These are phyloP conservation scores for Drosophila imparisetae DNA, from an alignment of 2,888 invertebrate species.

Conservation along the genomic window DNA sequence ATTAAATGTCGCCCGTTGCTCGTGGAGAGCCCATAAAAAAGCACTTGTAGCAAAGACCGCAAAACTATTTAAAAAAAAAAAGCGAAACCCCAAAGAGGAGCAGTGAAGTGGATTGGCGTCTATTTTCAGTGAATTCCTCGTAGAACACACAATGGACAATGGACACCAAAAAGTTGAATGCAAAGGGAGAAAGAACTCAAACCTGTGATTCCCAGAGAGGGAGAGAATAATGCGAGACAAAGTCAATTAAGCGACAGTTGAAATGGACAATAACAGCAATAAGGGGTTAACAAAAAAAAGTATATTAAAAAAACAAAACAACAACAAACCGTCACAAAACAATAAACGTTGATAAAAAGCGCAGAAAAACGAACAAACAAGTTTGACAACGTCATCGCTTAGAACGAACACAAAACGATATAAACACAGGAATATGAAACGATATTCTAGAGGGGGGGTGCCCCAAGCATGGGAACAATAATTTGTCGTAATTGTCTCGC, in stretches of 20 bases:
- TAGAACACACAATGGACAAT: slow-evolving; percentile 19
- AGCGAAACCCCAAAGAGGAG: slow-evolving; percentile 35
- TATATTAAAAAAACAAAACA: neutral
- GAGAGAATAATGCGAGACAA: slow-evolving; percentile 29
- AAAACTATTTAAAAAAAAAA: slow-evolving; percentile 32
- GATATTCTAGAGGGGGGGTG: neutral
- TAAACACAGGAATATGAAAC: slow-evolving; percentile 13
- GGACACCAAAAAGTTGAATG: slow-evolving; percentile 17
- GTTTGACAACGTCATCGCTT: slow-evolving; percentile 76
- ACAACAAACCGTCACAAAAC: slow-evolving; percentile 68
- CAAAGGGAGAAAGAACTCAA: slow-evolving; percentile 23
- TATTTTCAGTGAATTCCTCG: slow-evolving; percentile 19
- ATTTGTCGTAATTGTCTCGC: slow-evolving; percentile 46
- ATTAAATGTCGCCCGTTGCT: slow-evolving; percentile 23
- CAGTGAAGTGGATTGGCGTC: neutral
- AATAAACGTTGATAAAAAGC: slow-evolving; percentile 75
- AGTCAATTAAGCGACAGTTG: slow-evolving; percentile 80
- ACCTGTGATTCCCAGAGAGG: slow-evolving; percentile 41
- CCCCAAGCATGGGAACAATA: slow-evolving; percentile 41
- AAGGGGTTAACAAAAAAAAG: neutral
- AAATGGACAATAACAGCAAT: slow-evolving; percentile 59
- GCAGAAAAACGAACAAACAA: slow-evolving; percentile 56
- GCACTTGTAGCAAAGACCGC: slow-evolving; percentile 42
- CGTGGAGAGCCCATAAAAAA: slow-evolving; percentile 51
- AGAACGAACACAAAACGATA: slow-evolving; percentile 17